These are phyloP conservation scores for Mus caroli DNA, from an alignment of 2,797 vertebrate genomes.

Conservation along the genomic window DNA sequence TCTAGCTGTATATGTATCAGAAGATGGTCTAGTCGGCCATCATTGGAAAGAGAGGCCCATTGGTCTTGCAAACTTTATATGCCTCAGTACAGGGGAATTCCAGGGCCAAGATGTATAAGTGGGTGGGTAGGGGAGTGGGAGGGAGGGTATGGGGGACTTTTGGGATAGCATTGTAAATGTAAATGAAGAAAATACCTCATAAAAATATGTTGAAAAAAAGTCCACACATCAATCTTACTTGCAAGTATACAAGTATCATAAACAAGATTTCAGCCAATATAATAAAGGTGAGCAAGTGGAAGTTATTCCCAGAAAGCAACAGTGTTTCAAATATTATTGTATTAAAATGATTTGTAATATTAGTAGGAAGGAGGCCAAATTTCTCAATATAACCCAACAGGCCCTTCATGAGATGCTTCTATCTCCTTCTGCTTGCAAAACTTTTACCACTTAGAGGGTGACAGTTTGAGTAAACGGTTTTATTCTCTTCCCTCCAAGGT, in stretches of 20 bases:
- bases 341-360: conserved; percentile 31
- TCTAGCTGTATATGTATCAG: too few species aligned
- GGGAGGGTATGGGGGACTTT: too few species aligned
- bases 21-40: too few species aligned
- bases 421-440: background rate
- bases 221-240: background rate
- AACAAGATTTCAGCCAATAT: conserved; percentile 8
- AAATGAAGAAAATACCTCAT: too few species aligned
- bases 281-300: conserved; percentile 6
- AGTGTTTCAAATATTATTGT: background rate
- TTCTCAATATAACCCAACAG: background rate
- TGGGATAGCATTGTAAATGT: too few species aligned
- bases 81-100: too few species aligned
- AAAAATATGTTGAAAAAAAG: background rate
- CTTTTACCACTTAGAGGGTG: background rate
- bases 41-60: too few species aligned
- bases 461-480: conserved; percentile 37
- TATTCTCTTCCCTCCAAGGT: background rate
- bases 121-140: too few species aligned
- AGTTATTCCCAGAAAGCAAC: conserved; percentile 25
- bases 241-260: conserved; percentile 8
- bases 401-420: background rate
- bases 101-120: too few species aligned
- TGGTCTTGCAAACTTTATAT: too few species aligned
- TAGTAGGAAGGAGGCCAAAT: background rate